Conservation (phyloP, 2,113 vertebrate species). For the Ivindomyrus marchei region DNA sequence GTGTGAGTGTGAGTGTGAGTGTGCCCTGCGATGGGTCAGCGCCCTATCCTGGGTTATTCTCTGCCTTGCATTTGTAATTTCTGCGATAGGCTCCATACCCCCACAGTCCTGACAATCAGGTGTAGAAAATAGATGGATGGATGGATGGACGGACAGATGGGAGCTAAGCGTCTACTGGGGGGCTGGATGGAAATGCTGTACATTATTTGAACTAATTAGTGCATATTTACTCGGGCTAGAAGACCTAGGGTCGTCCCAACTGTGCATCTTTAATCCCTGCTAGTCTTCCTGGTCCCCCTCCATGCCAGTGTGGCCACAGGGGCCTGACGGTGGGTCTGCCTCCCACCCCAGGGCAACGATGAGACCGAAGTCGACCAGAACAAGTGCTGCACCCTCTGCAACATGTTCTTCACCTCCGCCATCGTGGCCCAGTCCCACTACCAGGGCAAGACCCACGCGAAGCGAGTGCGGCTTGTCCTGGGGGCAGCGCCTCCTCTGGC, state of each 20-base stretch:
- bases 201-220: background rate
- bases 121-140: background rate
- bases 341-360: conserved; percentile 60
- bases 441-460: conserved; percentile 75
- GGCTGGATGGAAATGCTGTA: background rate
- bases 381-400: conserved; percentile 75
- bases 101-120: background rate
- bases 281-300: background rate
- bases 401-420: conserved; percentile 78
- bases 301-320: background rate
- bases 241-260: background rate
- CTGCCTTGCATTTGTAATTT: background rate
- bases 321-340: background rate
- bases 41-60: background rate
- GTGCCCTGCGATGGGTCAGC: background rate
- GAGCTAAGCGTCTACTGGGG: background rate
- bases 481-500: conserved; percentile 55
- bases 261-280: background rate
- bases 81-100: background rate
- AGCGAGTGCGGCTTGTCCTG: conserved; percentile 68
- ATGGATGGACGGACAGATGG: background rate
- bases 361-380: conserved; percentile 73
- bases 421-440: conserved; percentile 77
- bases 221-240: background rate
- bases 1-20: background rate